phyloP scores from a whole-genome alignment of 53 echinoderm and acorn worm species.

The Apostichopus leukothele region DNA sequence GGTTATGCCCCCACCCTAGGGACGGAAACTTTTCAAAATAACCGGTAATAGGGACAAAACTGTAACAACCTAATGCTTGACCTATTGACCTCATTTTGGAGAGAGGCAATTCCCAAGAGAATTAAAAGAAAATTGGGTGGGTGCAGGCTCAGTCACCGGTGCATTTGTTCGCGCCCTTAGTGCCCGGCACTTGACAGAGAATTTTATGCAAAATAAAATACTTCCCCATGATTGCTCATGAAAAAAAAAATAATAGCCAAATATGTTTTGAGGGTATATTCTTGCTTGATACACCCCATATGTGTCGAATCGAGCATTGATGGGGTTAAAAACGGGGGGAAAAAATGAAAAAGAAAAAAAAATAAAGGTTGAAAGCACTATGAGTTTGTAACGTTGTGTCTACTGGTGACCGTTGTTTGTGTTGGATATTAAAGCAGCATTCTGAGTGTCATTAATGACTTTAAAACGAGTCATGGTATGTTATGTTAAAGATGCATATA shows the following conservation, averaged over 20 bases:
- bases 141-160: not conserved
- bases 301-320: not conserved
- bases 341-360: no score
- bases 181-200: not conserved
- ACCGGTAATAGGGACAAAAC: conserved; percentile 19
- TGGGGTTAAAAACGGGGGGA: no score
- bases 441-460: no score
- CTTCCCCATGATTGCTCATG: conserved; percentile 30
- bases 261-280: conserved; percentile 38
- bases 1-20: conserved; percentile 26
- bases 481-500: no score
- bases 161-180: conserved; percentile 5
- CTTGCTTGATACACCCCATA: conserved; percentile 24
- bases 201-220: conserved; percentile 22
- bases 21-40: not conserved
- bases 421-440: no score
- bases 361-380: no score
- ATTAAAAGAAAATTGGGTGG: not conserved
- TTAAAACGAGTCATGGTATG: no score
- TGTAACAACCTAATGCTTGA: conserved; percentile 12
- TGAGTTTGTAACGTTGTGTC: no score
- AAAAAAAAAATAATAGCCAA: conserved; percentile 16
- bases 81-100: conserved; percentile 26
- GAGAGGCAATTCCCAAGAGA: conserved; percentile 9
- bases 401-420: no score